Evolutionary conservation across 2,888 invertebrate genomes (phyloP).

Genomic region (Drosophila melanocephala): DNA sequence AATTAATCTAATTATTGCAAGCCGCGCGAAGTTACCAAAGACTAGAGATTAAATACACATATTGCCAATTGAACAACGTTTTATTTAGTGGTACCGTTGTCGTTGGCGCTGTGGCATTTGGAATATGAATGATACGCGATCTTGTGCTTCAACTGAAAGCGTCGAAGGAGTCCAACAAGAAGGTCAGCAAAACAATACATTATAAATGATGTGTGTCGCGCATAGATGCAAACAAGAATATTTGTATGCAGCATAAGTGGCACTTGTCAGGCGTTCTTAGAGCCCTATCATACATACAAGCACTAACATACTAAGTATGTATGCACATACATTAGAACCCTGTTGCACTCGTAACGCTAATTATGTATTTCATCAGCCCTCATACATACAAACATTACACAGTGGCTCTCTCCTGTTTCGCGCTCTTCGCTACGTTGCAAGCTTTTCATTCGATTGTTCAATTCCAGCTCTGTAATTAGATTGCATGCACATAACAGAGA

Average conservation of each 20-base stretch:
- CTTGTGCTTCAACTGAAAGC: constrained; percentile 92
- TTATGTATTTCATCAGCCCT: constrained; percentile 57
- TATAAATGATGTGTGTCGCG: constrained; percentile 3
- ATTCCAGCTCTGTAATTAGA: constrained; percentile 50
- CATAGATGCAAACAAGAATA: constrained; percentile 3
- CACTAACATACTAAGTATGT: neutral
- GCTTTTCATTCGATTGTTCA: constrained; percentile 29
- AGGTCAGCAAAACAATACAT: constrained; percentile 86
- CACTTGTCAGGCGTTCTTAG: constrained; percentile 2
- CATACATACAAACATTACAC: constrained; percentile 18
- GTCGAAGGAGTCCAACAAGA: constrained; percentile 91
- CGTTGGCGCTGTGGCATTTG: constrained; percentile 40
- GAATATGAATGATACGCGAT: constrained; percentile 87
- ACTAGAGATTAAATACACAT: constrained; percentile 8
- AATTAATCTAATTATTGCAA: constrained; percentile 44
- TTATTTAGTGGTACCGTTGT: constrained; percentile 29
- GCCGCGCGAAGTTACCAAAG: constrained; percentile 47
- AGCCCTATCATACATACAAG: neutral
- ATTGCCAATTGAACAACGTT: constrained; percentile 18
- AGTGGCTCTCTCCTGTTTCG: constrained; percentile 15
- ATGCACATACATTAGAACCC: constrained; percentile 18
- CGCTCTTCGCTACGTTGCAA: constrained; percentile 32
- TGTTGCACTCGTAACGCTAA: constrained; percentile 53
- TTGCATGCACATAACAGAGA: constrained; percentile 50
- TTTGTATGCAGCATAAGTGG: constrained; percentile 3